Evolutionary conservation across 2,888 invertebrate genomes (phyloP).

Genomic region (Smittia aterrima): DNA sequence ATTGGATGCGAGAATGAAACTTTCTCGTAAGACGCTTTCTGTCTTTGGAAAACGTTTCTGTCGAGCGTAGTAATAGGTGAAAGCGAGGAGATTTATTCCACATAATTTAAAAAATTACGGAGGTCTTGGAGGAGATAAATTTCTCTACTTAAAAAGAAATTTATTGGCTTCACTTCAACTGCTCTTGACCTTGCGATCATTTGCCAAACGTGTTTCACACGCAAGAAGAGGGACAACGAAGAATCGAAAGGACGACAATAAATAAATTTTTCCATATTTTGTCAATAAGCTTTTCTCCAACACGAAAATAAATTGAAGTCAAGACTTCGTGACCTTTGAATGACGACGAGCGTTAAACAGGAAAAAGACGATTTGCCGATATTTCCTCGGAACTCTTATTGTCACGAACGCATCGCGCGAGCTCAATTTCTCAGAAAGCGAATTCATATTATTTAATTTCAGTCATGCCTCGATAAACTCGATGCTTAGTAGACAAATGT

Average conservation of each 20-base stretch:
- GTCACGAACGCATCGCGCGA: background rate
- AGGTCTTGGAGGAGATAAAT: background rate
- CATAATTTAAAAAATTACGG: conserved; percentile 3
- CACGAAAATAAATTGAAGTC: background rate
- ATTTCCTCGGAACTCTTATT: background rate
- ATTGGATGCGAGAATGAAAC: background rate
- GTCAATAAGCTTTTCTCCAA: background rate
- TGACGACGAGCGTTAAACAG: background rate
- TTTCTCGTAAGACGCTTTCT: background rate
- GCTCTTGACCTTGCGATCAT: conserved; percentile 13
- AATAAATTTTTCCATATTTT: background rate
- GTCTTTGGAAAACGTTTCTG: background rate
- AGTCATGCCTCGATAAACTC: conserved; percentile 32
- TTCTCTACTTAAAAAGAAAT: background rate
- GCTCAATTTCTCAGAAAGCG: conserved; percentile 4
- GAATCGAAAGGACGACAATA: background rate
- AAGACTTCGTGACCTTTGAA: background rate
- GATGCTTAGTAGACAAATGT: background rate
- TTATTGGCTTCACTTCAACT: conserved; percentile 12
- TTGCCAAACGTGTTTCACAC: conserved; percentile 3
- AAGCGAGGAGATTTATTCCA: conserved; percentile 4
- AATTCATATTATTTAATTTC: conserved; percentile 23
- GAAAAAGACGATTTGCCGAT: background rate
- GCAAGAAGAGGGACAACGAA: background rate
- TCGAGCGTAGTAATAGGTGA: background rate